Percentiles rank a stretch among this genome's conserved stretches.
Conservation (phyloP, 2,113 vertebrate species). For the Elachura formosa region DNA sequence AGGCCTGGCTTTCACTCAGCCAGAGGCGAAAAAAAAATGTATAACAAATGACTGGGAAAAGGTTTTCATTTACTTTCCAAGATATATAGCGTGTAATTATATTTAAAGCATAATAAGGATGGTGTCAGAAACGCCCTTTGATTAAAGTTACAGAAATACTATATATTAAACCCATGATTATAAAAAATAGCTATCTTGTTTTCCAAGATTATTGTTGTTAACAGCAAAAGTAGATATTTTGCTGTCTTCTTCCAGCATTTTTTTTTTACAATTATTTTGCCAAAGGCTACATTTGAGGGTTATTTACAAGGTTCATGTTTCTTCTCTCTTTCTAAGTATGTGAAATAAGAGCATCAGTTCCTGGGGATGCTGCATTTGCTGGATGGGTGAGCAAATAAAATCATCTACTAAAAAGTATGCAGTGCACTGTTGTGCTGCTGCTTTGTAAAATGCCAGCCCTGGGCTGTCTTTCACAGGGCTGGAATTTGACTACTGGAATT, state of each 20-base stretch:
- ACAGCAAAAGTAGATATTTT: background rate
- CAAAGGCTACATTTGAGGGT: constrained; percentile 47
- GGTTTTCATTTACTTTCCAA: constrained; percentile 73
- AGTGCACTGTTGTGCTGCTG: background rate
- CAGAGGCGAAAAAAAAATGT: constrained; percentile 71
- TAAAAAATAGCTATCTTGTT: constrained; percentile 45
- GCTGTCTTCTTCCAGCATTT: background rate
- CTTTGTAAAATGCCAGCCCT: constrained; percentile 52
- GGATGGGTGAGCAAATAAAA: constrained; percentile 50
- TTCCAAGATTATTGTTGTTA: constrained; percentile 2
- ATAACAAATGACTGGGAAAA: constrained; percentile 74
- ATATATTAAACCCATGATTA: constrained; percentile 40
- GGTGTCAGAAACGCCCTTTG: constrained; percentile 64
- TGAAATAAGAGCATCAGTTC: constrained; percentile 1
- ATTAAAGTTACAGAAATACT: constrained; percentile 61
- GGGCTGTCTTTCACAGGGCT: constrained; percentile 29
- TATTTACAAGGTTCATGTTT: constrained; percentile 13
- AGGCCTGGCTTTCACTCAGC: constrained; percentile 69
- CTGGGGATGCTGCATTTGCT: background rate
- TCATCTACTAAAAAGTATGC: background rate
- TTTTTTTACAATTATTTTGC: constrained; percentile 16
- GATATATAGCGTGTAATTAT: constrained; percentile 73
- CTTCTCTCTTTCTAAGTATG: background rate
- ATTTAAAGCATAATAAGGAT: constrained; percentile 65
- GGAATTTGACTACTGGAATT: constrained; percentile 64